A percentile compares a stretch with the other conserved stretches of the same genome.
Evolutionary conservation across 2,888 invertebrate species (phyloP).

Genomic region (Drosophila cognata): DNA sequence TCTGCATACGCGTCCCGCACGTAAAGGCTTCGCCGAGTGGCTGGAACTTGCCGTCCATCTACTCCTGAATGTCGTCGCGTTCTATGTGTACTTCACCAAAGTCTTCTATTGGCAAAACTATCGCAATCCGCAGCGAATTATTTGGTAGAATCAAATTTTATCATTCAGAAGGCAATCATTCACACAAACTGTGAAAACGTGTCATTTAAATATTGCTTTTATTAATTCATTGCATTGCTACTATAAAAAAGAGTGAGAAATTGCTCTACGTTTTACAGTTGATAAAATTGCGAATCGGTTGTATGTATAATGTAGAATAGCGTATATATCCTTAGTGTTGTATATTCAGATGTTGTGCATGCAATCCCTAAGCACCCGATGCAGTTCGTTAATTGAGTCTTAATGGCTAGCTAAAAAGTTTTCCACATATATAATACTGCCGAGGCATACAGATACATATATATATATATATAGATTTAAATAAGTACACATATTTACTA

Average conservation of each 20-base stretch:
- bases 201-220: slow-evolving; percentile 70
- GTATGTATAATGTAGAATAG: slow-evolving; percentile 31
- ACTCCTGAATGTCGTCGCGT: slow-evolving; percentile 89
- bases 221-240: slow-evolving; percentile 77
- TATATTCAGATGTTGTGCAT: slow-evolving; percentile 33
- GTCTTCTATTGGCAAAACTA: slow-evolving; percentile 92
- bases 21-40: slow-evolving; percentile 74
- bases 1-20: slow-evolving; percentile 86
- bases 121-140: slow-evolving; percentile 91
- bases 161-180: background rate
- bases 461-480: slow-evolving; percentile 19
- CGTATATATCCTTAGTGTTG: slow-evolving; percentile 20
- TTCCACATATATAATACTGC: slow-evolving; percentile 67
- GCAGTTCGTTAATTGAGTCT: slow-evolving; percentile 47
- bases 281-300: slow-evolving; percentile 49
- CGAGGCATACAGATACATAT: slow-evolving; percentile 47
- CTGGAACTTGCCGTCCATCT: slow-evolving; percentile 86
- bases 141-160: slow-evolving; percentile 89
- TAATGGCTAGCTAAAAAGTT: slow-evolving; percentile 60
- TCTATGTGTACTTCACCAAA: slow-evolving; percentile 91
- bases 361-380: slow-evolving; percentile 26
- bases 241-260: slow-evolving; percentile 53
- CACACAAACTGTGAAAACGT: background rate
- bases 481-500: slow-evolving; percentile 52
- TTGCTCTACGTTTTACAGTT: slow-evolving; percentile 67